Percentiles rank a stretch among this genome's conserved stretches.
These are phyloP conservation scores for Trichopria drosophilae DNA, from an alignment of 2,888 invertebrate species.

Conservation along the genomic window DNA sequence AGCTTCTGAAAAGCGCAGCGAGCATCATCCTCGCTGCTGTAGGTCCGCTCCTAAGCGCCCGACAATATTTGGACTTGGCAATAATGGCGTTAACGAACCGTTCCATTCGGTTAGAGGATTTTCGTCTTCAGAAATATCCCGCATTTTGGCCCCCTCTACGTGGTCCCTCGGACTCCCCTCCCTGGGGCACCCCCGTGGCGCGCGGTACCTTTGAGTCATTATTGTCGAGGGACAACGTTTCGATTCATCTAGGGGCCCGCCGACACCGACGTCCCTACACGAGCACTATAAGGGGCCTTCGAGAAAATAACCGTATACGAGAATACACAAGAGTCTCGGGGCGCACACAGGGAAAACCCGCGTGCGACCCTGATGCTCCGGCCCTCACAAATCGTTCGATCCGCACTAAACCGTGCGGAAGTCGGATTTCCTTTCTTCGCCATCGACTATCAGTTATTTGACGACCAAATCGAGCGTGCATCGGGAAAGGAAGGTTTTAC, in stretches of 20 bases:
- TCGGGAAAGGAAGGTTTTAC: too few species aligned
- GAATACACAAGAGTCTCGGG: too few species aligned
- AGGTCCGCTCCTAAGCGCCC: slow-evolving; percentile 41
- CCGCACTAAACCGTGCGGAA: slow-evolving; percentile 3
- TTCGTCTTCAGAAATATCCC: slow-evolving; percentile 34
- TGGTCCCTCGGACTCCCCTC: too few species aligned
- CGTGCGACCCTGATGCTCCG: too few species aligned
- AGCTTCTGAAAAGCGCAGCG: too few species aligned
- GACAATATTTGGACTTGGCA: slow-evolving; percentile 46
- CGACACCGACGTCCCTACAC: not conserved
- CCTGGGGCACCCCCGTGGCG: too few species aligned
- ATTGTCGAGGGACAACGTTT: slow-evolving; percentile 6
- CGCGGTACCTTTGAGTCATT: slow-evolving; percentile 16
- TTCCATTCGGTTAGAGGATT: slow-evolving; percentile 40
- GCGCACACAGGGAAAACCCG: too few species aligned
- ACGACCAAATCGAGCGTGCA: too few species aligned
- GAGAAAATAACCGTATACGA: slow-evolving; percentile 1
- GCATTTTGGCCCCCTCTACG: too few species aligned
- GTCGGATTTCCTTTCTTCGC: too few species aligned
- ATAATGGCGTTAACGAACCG: slow-evolving; percentile 48
- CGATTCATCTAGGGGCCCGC: not conserved
- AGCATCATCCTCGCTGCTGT: slow-evolving; percentile 35
- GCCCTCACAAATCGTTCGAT: slow-evolving; percentile 6
- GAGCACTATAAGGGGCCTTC: not conserved
- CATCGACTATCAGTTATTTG: too few species aligned